These are phyloP conservation scores for Sebastes iracundus DNA, from an alignment of 2,797 vertebrate genomes.

Conservation along the genomic window DNA sequence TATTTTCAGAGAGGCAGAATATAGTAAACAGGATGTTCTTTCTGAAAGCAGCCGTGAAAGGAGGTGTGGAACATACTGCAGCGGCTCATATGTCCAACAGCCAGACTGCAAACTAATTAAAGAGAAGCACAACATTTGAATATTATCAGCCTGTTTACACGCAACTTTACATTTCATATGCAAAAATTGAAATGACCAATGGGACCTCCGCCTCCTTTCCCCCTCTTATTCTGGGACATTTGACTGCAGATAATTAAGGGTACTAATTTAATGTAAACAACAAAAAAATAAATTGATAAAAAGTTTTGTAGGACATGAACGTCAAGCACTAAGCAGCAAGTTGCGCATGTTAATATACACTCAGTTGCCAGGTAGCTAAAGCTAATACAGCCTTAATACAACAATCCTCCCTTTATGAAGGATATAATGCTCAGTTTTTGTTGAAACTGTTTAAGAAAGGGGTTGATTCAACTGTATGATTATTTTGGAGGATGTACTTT, in stretches of 20 bases:
- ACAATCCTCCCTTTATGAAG: not conserved
- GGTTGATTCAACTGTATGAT: not conserved
- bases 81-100: slow-evolving; percentile 12
- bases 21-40: slow-evolving; percentile 38
- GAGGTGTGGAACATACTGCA: not conserved
- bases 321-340: not conserved
- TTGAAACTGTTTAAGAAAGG: too few relatives aligned
- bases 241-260: not conserved
- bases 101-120: slow-evolving; percentile 3
- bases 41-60: slow-evolving; percentile 8
- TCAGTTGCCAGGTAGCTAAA: not conserved
- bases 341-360: not conserved
- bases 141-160: not conserved
- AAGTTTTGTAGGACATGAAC: not conserved
- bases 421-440: not conserved
- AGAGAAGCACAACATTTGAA: not conserved
- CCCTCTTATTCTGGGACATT: not conserved
- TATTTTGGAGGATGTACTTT: not conserved
- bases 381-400: not conserved
- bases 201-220: not conserved
- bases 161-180: not conserved
- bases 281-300: not conserved
- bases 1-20: slow-evolving; percentile 27
- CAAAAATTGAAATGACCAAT: not conserved
- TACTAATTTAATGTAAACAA: not conserved